Conservation (phyloP, 2,888 invertebrate genomes). For the Melikaiella ostensackeni region DNA sequence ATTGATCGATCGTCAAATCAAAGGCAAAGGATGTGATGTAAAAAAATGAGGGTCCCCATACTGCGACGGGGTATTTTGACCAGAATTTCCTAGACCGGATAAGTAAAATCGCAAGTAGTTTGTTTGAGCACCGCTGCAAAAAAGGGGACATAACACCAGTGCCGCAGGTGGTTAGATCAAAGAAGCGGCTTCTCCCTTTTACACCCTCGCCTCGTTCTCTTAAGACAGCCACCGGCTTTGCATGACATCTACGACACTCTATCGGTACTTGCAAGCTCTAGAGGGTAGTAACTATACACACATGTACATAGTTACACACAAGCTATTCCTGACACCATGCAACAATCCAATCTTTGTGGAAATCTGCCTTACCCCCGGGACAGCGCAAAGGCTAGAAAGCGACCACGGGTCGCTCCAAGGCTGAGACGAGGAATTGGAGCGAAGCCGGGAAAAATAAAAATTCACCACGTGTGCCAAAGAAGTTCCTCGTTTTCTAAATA, state of each 20-base stretch:
- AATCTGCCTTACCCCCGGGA: slow-evolving; percentile 51
- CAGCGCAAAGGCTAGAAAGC: slow-evolving; percentile 12
- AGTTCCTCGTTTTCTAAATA: neutral
- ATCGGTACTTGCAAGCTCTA: slow-evolving; percentile 46
- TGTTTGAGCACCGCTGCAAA: slow-evolving; percentile 16
- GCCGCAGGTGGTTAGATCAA: slow-evolving; percentile 62
- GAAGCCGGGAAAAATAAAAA: slow-evolving; percentile 29
- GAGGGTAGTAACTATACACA: slow-evolving; percentile 30
- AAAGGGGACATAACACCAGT: slow-evolving; percentile 43
- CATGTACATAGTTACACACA: neutral
- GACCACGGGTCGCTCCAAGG: neutral
- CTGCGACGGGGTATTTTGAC: neutral
- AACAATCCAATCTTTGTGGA: slow-evolving; percentile 62
- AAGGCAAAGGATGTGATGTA: too few relatives aligned
- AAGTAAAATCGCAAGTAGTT: neutral
- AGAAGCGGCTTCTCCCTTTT: slow-evolving; percentile 57
- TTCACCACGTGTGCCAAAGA: slow-evolving; percentile 11
- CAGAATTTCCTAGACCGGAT: neutral
- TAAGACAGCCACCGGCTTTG: slow-evolving; percentile 43
- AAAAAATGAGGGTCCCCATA: too few relatives aligned
- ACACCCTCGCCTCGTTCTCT: slow-evolving; percentile 36
- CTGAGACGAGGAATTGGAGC: neutral
- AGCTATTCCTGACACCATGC: slow-evolving; percentile 41
- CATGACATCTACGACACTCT: slow-evolving; percentile 55
- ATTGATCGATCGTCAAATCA: too few relatives aligned